Percentiles rank a stretch among this genome's conserved stretches.
phyloP scores from a whole-genome alignment of 2,888 invertebrate species.

The Machimus rusticus region DNA sequence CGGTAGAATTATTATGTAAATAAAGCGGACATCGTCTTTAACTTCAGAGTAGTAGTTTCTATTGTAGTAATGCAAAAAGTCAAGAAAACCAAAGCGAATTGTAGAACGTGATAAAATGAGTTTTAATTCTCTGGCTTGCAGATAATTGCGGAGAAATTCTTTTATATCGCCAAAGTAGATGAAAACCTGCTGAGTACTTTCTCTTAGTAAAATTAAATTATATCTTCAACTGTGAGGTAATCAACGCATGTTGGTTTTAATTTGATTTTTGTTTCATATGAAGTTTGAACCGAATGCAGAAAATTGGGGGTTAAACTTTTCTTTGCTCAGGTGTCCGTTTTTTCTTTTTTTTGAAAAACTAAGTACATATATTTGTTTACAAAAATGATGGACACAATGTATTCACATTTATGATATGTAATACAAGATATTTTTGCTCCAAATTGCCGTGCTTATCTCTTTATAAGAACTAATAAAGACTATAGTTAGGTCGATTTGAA shows the following conservation, averaged over 20 bases:
- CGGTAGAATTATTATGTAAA: not conserved
- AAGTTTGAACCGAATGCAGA: too few species aligned
- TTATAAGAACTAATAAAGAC: too few species aligned
- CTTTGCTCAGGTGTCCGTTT: too few species aligned
- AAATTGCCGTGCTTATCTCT: too few species aligned
- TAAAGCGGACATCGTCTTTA: not conserved
- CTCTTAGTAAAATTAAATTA: not conserved
- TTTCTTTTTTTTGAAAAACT: too few species aligned
- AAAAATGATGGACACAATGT: too few species aligned
- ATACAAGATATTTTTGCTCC: too few species aligned
- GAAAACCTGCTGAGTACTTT: not conserved
- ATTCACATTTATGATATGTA: too few species aligned
- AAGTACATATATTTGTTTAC: too few species aligned
- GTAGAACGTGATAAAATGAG: not conserved
- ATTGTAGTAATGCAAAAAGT: not conserved
- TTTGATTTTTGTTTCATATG: not conserved
- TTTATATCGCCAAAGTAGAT: not conserved
- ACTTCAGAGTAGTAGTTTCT: not conserved
- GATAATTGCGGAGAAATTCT: not conserved
- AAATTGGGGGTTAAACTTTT: too few species aligned
- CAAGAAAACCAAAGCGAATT: not conserved
- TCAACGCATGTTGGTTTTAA: not conserved
- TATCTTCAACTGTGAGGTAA: not conserved
- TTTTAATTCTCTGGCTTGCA: not conserved
- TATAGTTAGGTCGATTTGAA: too few species aligned